Percentiles rank a stretch among this genome's conserved stretches.
Evolutionary conservation across 2,113 vertebrate species (phyloP).

Genomic region (Speoplatyrhinus poulsoni): DNA sequence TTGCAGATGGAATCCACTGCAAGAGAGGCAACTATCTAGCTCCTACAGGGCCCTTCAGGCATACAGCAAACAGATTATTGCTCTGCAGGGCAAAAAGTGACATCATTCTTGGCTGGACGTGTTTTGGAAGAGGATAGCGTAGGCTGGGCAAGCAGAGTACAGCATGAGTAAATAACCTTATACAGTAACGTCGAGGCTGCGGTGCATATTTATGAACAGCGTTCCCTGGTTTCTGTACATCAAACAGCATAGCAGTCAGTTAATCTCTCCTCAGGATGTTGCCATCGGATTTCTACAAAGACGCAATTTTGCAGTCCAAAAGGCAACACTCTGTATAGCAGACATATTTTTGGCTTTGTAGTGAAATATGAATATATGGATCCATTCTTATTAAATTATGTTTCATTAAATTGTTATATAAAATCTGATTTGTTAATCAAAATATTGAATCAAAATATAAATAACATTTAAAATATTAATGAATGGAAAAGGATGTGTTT

Average conservation of each 20-base stretch:
- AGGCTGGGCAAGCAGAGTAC: constrained; percentile 16
- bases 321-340: constrained; percentile 20
- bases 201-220: constrained; percentile 16
- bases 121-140: constrained; percentile 39
- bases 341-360: neutral
- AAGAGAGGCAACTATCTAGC: constrained; percentile 68
- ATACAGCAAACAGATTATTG: constrained; percentile 66
- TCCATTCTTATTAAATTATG: neutral
- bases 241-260: constrained; percentile 57
- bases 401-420: neutral
- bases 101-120: constrained; percentile 64
- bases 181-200: constrained; percentile 35
- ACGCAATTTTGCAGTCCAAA: constrained; percentile 40
- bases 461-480: neutral
- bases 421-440: too few species aligned
- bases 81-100: constrained; percentile 69
- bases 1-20: constrained; percentile 63
- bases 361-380: neutral
- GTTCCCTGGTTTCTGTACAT: constrained; percentile 55
- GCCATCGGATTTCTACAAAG: constrained; percentile 36
- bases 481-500: neutral
- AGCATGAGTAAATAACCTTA: neutral
- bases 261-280: constrained; percentile 58
- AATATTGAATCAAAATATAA: too few species aligned
- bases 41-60: constrained; percentile 69